Evolutionary conservation across 2,888 invertebrate genomes (phyloP).

Genomic region (Lomographa bimaculata): DNA sequence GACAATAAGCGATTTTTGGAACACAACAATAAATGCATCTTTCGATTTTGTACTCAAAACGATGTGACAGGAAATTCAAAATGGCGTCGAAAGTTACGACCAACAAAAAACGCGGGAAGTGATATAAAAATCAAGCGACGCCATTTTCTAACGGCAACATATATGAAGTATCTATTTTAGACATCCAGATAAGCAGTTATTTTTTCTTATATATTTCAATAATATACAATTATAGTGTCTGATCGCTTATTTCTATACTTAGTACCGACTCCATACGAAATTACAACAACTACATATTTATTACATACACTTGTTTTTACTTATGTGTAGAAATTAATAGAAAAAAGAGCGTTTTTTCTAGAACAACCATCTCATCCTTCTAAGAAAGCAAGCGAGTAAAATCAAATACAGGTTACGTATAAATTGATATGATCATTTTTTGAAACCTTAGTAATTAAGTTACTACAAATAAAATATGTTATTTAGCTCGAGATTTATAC

Average conservation of each 20-base stretch:
- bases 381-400: conserved; percentile 68
- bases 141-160: conserved; percentile 21
- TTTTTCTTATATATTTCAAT: conserved; percentile 48
- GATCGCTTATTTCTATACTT: conserved; percentile 59
- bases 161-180: conserved; percentile 11
- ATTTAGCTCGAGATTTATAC: conserved; percentile 35
- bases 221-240: conserved; percentile 70
- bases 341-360: conserved; percentile 46
- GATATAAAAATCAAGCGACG: conserved; percentile 13
- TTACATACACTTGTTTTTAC: conserved; percentile 63
- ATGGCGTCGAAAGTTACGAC: conserved; percentile 35
- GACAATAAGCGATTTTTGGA: conserved; percentile 47
- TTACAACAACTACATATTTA: conserved; percentile 70
- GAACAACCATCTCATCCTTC: conserved; percentile 38
- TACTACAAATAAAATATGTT: conserved; percentile 54
- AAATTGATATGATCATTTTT: conserved; percentile 80
- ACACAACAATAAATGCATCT: conserved; percentile 31
- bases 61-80: conserved; percentile 29
- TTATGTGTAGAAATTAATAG: conserved; percentile 56
- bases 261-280: conserved; percentile 71
- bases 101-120: conserved; percentile 7
- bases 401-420: conserved; percentile 69
- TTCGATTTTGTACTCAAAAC: conserved; percentile 22
- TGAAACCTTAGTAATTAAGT: conserved; percentile 59
- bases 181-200: conserved; percentile 52